Conservation (phyloP, 2,797 vertebrate genomes). For the Phrynocephalus guinanensis region DNA sequence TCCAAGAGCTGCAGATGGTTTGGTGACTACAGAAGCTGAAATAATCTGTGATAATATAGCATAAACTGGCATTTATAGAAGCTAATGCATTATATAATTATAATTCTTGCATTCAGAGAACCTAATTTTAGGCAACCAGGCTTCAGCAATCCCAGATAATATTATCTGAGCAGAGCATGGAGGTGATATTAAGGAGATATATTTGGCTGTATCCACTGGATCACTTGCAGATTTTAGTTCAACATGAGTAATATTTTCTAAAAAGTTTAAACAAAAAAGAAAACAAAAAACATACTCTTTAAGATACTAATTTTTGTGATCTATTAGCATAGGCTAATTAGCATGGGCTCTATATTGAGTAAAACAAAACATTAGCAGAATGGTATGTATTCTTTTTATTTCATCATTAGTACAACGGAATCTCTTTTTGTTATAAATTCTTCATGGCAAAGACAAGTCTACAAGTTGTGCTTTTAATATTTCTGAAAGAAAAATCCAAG, state of each 20-base stretch:
- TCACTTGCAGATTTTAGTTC: background rate
- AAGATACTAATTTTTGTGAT: background rate
- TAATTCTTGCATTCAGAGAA: background rate
- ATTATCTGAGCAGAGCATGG: background rate
- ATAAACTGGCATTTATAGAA: background rate
- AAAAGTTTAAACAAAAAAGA: background rate
- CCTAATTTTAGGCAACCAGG: background rate
- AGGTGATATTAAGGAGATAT: background rate
- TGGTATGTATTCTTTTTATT: background rate
- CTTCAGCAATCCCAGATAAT: background rate
- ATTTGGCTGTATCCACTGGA: no score
- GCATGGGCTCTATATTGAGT: background rate
- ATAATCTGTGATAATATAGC: background rate
- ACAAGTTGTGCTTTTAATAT: background rate
- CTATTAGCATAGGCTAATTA: background rate
- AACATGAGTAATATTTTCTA: background rate
- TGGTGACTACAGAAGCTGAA: background rate
- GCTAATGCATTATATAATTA: background rate
- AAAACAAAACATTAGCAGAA: background rate
- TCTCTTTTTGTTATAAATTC: constrained; percentile 25
- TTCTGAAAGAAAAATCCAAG: constrained; percentile 6
- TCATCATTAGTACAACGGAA: background rate
- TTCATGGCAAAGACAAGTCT: constrained; percentile 22
- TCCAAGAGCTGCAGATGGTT: background rate
- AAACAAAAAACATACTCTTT: background rate